Base-by-base conservation (phyloP, 2,797 vertebrate species). In the Sphenodon punctatus region DNA sequence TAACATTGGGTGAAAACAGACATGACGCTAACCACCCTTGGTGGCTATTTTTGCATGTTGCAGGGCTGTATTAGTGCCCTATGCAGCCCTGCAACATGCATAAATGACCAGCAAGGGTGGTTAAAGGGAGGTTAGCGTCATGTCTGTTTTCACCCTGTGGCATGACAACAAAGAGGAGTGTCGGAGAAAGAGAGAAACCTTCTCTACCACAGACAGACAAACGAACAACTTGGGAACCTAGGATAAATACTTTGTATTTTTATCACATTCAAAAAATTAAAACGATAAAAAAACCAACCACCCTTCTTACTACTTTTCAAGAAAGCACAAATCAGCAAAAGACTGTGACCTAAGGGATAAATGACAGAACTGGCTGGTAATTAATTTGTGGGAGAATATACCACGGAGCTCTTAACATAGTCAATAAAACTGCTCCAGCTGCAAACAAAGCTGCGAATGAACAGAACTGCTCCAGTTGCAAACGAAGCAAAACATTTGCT, bases 181-280 rank as follows among this genome's bases (percentile, higher is more conserved):
- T 53, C 51, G 10, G 38, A 75, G 59, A 69, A 51, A 89, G 89
- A 93, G 85, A 84, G 87, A 91, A 82, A 79, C 42, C 38, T 43
- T 78, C 43, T 32, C 67, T 73, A 73, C 45, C 1, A 77, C 85
- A 82, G 76, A 46, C 49, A 66, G 80, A 92, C 90, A 81, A 88
- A 93, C 84, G 90, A 90, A 89, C 88, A 91, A 93, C 89, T 95
- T 91, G 86, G 89, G 78, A 92, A 89, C 89, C 85, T 84, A 87
- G 89, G 93, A 85, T 90, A 94, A 95, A 95, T 92, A 93, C 91
- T 94, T 93, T 67, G 84, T 88, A 86, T 70, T 58, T 68, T n/a
- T n/a, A n/a, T n/a, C 64, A 55, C 72, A 17, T 20, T 86, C 88
- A 89, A 90, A 93, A 92, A n/a, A n/a, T n/a, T n/a, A n/a, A n/a